Evolutionary conservation across 2,888 invertebrate species (phyloP), one percentile per base, ranked within the genome.

Genomic region (Ophion slaviceki): DNA sequence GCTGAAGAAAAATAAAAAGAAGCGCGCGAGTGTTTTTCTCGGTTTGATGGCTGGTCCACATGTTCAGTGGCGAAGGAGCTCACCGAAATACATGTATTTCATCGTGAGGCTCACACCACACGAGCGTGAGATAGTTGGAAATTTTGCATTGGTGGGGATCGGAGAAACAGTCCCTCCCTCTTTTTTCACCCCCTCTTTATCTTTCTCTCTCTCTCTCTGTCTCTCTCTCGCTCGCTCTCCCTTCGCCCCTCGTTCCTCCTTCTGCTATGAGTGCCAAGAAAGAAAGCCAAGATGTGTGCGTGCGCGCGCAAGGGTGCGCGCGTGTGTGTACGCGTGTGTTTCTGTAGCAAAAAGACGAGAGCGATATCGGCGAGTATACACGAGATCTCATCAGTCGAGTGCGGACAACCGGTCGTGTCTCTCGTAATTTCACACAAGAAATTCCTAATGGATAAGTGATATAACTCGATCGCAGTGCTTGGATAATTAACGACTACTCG

Each of bases 361-460:
- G 57, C 83, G 64, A 84, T 88, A 87, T 88, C 87, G 84, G 84
- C 82, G 81, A 86, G 87, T 84, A 84, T 53, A 81, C 53, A 62
- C 61, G 81, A 88, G 83, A 88, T 88, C 86, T 85, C 88, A 87
- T 88, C 88, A 88, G 88, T 88, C 87, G 88, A 76, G 88, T 84
- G 83, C 88, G 81, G 81, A 86, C 88, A 87, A 85, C 86, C 86
- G 88, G 64, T 70, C 78, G 75, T 78, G 71, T 84, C 70, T 20
- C 80, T 83, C 77, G 64, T 72, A 57, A 71, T 57, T 70, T 64
- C 40, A 36, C 5, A 57, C 17, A 70, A 76, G 28, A 70, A 32
- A 59, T 36, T 67, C 68, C 81, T 72, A 74, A 84, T 86, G 86
- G 86, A 86, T 84, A 84, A 84, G 78, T 84, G 77, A 80, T 81